Evolutionary conservation across 2,113 vertebrate genomes (phyloP).

Genomic region (Oncorhynchus nerka): DNA sequence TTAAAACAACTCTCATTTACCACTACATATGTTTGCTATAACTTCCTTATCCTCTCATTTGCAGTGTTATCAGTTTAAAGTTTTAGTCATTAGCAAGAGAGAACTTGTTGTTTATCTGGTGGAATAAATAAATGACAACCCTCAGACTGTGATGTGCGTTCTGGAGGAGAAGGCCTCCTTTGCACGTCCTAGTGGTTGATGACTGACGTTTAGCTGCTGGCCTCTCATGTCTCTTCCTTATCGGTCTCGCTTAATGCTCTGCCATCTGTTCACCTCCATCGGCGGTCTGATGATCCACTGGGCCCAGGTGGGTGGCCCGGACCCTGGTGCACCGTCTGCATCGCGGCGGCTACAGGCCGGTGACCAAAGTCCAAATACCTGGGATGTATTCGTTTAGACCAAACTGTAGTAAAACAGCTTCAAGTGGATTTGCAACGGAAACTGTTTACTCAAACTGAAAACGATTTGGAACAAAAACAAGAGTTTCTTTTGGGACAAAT

Average conservation of each 20-base stretch:
- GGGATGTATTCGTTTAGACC: not conserved
- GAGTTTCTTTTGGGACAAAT: no score
- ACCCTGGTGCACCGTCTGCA: conserved; percentile 50
- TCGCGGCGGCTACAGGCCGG: conserved; percentile 42
- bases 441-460: not conserved
- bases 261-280: conserved; percentile 49
- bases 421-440: not conserved
- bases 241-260: conserved; percentile 43
- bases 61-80: no score
- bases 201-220: not conserved
- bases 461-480: no score
- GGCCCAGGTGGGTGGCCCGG: conserved; percentile 6
- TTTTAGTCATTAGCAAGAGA: no score
- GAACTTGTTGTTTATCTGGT: no score
- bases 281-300: conserved; percentile 40
- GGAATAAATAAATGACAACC: no score
- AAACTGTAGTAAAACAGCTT: not conserved
- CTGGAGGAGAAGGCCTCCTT: no score
- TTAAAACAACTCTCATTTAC: no score
- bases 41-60: no score
- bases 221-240: not conserved
- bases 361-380: conserved; percentile 38
- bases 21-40: no score
- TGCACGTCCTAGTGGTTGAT: not conserved
- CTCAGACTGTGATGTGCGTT: no score